Evolutionary conservation across 1,140 invertebrate species (phyloP).

Genomic region (Heliconius hewitsoni): DNA sequence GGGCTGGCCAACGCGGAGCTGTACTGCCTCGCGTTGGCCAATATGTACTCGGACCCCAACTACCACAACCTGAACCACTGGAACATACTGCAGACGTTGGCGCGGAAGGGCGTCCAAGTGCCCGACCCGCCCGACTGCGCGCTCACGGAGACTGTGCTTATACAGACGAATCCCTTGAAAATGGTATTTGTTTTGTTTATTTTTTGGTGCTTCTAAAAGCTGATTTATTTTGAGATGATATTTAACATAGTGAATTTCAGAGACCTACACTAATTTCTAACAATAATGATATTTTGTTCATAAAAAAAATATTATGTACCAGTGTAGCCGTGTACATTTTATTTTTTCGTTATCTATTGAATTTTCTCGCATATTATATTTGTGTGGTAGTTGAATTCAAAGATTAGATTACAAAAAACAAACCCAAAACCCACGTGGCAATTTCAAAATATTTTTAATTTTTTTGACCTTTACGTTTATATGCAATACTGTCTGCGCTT

Average conservation of each 20-base stretch:
- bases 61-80: constrained; percentile 97
- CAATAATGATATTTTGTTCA: too few species aligned
- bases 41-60: constrained; percentile 98
- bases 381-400: not conserved
- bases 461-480: not conserved
- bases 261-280: too few species aligned
- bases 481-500: not conserved
- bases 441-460: not conserved
- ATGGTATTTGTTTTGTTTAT: constrained; percentile 84
- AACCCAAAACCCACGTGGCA: not conserved
- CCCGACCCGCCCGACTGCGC: constrained; percentile 91
- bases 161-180: constrained; percentile 97
- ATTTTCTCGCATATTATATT: not conserved
- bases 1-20: constrained; percentile 96
- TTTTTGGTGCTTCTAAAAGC: not conserved
- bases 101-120: constrained; percentile 94
- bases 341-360: not conserved
- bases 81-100: constrained; percentile 95
- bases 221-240: too few species aligned
- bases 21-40: constrained; percentile 96
- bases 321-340: too few species aligned
- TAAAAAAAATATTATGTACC: too few species aligned
- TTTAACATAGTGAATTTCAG: too few species aligned
- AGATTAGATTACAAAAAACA: not conserved
- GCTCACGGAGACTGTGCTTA: constrained; percentile 97